Base-by-base conservation (phyloP, 2,888 invertebrate genomes). In the Acronicta leporina region DNA sequence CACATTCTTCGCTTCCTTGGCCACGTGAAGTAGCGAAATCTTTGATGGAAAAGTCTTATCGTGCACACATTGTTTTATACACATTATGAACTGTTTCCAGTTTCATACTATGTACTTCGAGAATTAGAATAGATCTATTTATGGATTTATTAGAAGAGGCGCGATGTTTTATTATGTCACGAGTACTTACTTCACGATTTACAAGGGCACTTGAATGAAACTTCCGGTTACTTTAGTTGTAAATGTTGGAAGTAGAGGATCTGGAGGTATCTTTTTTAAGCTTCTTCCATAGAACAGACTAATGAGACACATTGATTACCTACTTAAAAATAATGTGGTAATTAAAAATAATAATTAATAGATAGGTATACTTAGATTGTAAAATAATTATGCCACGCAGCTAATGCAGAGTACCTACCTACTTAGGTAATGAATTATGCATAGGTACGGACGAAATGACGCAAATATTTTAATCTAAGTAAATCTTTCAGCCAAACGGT, bases 21-120 rank as follows among this genome's bases (percentile, higher is more conserved):
- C n/a, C 16, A 44, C 52, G 35, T 42, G 25, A 43, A 25, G 42
- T 33, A 42, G 38, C 46, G 46, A 69, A 41, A 43, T 13, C 30
- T 38, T 47, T 66, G 33, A 40, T 45, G 38, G 35, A 42, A 43
- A 58, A 6, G 7, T 30, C n/a, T 47, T 50, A 53, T 56, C 73
- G 48, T 46, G 35, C 20, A 20, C 44, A 43, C 42, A 14, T 49
- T 66, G 51, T 55, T 41, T 14, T 41, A 9, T 59, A n/a, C n/a
- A n/a, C n/a, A n/a, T n/a, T 68, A 53, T 70, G 58, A 73, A 73
- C 30, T 42, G 35, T 68, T 73, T 68, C 58, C 52, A 48, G 38
- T 68, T 63, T 68, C 52, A 48, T 41, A 53, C 53, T 25, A n/a
- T n/a, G n/a, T n/a, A 30, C 5, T 43, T 33, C 44, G 52, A 40